Conservation (phyloP, 2,113 vertebrate species). For the Ursus arctos region DNA sequence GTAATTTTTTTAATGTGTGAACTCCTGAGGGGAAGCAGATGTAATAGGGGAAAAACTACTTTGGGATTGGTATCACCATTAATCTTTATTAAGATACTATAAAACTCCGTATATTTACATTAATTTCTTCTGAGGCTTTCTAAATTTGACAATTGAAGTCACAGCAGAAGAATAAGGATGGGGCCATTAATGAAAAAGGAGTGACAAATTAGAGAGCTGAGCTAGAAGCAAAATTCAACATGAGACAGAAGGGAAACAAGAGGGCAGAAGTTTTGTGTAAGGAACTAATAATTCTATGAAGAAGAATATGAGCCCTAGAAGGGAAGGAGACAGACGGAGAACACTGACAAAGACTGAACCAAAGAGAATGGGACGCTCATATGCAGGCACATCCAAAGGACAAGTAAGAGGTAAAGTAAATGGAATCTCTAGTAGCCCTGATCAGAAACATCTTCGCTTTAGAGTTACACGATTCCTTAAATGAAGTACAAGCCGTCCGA, state of each 20-base stretch:
- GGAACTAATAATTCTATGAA: constrained; percentile 3
- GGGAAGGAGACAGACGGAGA: background rate
- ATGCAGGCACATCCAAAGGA: background rate
- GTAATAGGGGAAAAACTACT: background rate
- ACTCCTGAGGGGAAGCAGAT: background rate
- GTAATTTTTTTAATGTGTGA: background rate
- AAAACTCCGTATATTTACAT: constrained; percentile 24
- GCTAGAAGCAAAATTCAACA: background rate
- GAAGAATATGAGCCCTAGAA: background rate
- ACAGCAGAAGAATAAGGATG: background rate
- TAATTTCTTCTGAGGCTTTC: constrained; percentile 24
- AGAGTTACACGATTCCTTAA: background rate
- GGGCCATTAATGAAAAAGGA: background rate
- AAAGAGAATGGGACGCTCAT: background rate
- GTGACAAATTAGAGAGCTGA: background rate
- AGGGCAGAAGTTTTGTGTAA: background rate
- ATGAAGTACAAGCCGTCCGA: background rate
- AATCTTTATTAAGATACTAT: background rate
- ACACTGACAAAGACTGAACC: background rate
- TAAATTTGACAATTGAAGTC: background rate
- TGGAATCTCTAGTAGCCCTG: background rate
- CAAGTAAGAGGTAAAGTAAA: background rate
- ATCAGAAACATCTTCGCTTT: background rate
- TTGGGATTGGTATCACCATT: background rate
- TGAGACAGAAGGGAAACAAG: background rate